Evolutionary conservation across 2,113 vertebrate genomes (phyloP), one percentile per base, ranked within the genome.

Genomic region (Australoheros scitulus): DNA sequence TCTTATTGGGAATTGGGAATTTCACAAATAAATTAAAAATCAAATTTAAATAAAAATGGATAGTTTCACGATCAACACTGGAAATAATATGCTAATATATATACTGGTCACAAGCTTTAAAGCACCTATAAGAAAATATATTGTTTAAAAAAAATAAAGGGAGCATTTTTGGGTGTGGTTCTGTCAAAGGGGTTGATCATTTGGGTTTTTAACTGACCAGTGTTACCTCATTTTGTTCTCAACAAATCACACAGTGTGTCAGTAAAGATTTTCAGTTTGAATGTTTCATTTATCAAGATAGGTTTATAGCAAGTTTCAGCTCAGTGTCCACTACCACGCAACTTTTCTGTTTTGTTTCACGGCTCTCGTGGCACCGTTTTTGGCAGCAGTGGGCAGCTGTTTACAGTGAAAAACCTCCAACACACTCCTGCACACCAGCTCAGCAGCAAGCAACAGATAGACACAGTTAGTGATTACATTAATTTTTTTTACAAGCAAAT

Each of bases 251-350:
- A 47, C 14, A 52, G 43, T 52, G 24, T 32, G 15, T 8, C 17
- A 72, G 50, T 70, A 47, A 70, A 70, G 24, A 32, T 50, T 52
- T 52, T n/a, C 43, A 29, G 52, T 24, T 70, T 32, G 20, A 72
- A 72, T 52, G 32, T 72, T 52, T 72, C 43, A 52, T 52, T 72
- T 43, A 72, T 72, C 29, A 72, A 72, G 0, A 20, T 52, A 18
- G 60, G 22, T 82, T 64, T 64, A 61, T 41, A 72, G n/a, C 34
- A 57, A 58, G 22, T 79, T 65, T 64, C 20, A 61, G 58, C 41
- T 34, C 76, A 70, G 65, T 52, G 43, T 70, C 65, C 43, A 70
- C 2, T 43, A 70, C 65, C 43, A 70, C 17, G 17, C 43, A 70
- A 52, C 43, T 70, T 50, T 70, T 70, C 24, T 70, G 24, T 70